Conservation (phyloP, 2,888 invertebrate genomes). For the Diploptera punctata region DNA sequence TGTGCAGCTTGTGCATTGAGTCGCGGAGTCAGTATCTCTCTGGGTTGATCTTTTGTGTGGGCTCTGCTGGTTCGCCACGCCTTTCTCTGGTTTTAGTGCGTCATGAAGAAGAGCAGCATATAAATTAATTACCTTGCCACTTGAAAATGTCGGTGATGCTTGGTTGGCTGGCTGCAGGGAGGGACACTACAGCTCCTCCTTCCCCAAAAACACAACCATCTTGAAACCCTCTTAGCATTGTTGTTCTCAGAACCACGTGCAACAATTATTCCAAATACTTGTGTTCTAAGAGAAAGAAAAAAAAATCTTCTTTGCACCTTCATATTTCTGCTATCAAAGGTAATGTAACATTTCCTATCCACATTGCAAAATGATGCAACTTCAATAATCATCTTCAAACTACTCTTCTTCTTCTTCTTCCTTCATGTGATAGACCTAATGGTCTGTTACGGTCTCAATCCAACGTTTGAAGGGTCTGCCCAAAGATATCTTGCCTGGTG, state of each 20-base stretch:
- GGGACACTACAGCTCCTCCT: background rate
- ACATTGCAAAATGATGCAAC: too few relatives aligned
- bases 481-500: too few relatives aligned
- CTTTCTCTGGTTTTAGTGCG: slow-evolving; percentile 33
- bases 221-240: slow-evolving; percentile 1
- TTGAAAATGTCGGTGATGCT: slow-evolving; percentile 33
- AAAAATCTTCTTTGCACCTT: too few relatives aligned
- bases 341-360: too few relatives aligned
- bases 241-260: slow-evolving; percentile 3
- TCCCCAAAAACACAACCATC: background rate
- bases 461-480: too few relatives aligned
- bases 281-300: too few relatives aligned
- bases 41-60: slow-evolving; percentile 18
- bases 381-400: too few relatives aligned
- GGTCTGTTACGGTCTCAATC: too few relatives aligned
- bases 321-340: too few relatives aligned
- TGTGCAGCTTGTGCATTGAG: background rate
- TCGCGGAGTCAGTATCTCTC: background rate
- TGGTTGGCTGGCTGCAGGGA: slow-evolving; percentile 12
- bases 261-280: too few relatives aligned
- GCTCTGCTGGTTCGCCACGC: slow-evolving; percentile 22
- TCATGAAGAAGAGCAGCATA: slow-evolving; percentile 29
- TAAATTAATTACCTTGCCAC: slow-evolving; percentile 36
- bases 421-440: too few relatives aligned
- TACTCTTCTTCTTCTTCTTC: too few relatives aligned